Conservation (phyloP, 2,888 invertebrate genomes). For the Embidobia sp. region DNA sequence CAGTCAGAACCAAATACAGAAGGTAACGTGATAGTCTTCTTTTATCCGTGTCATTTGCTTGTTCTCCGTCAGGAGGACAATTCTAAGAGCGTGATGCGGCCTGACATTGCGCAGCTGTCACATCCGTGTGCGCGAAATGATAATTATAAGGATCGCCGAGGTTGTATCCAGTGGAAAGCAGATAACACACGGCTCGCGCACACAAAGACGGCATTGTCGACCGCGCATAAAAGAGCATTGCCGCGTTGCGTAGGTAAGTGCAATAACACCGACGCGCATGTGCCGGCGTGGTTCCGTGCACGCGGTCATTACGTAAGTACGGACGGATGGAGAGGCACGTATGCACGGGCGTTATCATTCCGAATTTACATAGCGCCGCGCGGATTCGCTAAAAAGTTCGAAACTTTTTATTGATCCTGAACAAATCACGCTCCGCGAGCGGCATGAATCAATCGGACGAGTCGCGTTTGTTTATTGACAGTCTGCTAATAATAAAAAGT, state of each 20-base stretch:
- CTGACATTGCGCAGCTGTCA: constrained; percentile 28
- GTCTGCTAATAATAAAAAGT: constrained; percentile 19
- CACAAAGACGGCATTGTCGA: constrained; percentile 49
- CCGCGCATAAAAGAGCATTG: constrained; percentile 51
- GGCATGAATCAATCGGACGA: constrained; percentile 35
- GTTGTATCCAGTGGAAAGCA: constrained; percentile 26
- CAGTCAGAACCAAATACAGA: constrained; percentile 78
- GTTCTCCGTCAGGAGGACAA: too few relatives aligned
- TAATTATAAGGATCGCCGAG: constrained; percentile 37
- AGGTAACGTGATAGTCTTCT: constrained; percentile 81
- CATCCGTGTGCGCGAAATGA: constrained; percentile 25
- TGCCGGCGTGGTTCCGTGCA: constrained; percentile 49
- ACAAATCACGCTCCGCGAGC: constrained; percentile 22
- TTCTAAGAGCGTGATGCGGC: background rate
- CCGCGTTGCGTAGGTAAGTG: constrained; percentile 51
- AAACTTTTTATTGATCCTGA: constrained; percentile 49
- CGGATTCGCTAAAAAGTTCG: constrained; percentile 31
- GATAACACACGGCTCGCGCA: constrained; percentile 28
- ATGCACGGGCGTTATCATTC: constrained; percentile 38
- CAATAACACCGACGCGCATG: constrained; percentile 52
- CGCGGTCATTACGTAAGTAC: constrained; percentile 61
- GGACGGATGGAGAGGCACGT: constrained; percentile 28
- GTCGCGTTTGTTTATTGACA: constrained; percentile 31
- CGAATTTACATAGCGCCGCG: constrained; percentile 46
- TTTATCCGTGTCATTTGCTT: constrained; percentile 76